phyloP scores from a whole-genome alignment of 2,113 vertebrate species.

The Eidolon helvum region DNA sequence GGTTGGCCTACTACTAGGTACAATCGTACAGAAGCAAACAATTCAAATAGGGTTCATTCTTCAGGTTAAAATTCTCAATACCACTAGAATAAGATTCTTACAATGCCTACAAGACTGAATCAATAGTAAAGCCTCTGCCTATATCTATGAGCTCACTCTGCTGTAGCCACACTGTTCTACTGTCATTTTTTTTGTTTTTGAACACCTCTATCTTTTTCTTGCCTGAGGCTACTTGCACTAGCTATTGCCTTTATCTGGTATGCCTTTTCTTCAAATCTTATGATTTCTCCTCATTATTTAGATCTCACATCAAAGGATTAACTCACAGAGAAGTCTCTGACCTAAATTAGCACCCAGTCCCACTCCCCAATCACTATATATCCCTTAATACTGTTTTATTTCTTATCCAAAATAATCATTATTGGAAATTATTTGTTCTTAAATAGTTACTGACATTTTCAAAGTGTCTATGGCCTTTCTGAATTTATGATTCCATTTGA shows the following conservation, averaged over 20 bases:
- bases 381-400: background rate
- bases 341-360: background rate
- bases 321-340: background rate
- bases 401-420: background rate
- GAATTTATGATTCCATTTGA: background rate
- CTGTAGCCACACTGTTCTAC: background rate
- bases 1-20: background rate
- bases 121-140: background rate
- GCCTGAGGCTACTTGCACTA: background rate
- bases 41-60: background rate
- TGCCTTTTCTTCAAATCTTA: background rate
- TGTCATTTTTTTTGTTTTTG: background rate
- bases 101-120: background rate
- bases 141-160: background rate
- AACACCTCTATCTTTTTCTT: background rate
- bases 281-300: slow-evolving; percentile 1
- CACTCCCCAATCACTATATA: background rate
- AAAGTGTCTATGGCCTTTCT: background rate
- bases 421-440: background rate
- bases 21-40: background rate
- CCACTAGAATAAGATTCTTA: background rate
- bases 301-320: background rate
- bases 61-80: background rate
- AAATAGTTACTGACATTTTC: background rate
- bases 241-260: background rate